Evolutionary conservation across 2,797 vertebrate genomes (phyloP).

Genomic region (Sebastes hubbsi): DNA sequence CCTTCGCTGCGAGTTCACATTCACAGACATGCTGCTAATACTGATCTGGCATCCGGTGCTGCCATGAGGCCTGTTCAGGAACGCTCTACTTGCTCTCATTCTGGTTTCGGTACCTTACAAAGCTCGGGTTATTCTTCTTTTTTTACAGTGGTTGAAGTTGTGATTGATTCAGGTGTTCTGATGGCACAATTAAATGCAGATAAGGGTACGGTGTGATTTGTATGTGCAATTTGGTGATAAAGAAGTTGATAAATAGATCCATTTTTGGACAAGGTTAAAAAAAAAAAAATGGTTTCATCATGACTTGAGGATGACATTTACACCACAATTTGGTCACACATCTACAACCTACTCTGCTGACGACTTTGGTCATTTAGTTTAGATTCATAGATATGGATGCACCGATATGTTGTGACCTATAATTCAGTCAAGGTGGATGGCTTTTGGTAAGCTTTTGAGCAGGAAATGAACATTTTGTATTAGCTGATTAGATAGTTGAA

Average conservation of each 20-base stretch:
- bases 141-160: background rate
- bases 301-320: background rate
- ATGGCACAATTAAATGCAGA: background rate
- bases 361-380: background rate
- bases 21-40: constrained; percentile 56
- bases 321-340: background rate
- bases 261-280: background rate
- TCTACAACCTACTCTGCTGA: background rate
- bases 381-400: too few relatives aligned
- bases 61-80: constrained; percentile 16
- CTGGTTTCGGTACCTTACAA: background rate
- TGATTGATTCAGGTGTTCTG: background rate
- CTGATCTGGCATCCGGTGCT: constrained; percentile 40
- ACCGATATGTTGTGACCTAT: background rate
- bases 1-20: constrained; percentile 56
- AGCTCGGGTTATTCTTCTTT: background rate
- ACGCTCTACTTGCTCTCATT: background rate
- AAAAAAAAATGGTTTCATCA: background rate
- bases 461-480: background rate
- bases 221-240: background rate
- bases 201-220: background rate
- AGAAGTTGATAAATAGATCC: background rate
- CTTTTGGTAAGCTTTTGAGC: background rate
- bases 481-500: background rate
- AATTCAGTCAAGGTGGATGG: background rate